Percentiles rank a stretch among this genome's conserved stretches.
Evolutionary conservation across 1,140 invertebrate species (phyloP).

Genomic region (Drosophila navojoa): DNA sequence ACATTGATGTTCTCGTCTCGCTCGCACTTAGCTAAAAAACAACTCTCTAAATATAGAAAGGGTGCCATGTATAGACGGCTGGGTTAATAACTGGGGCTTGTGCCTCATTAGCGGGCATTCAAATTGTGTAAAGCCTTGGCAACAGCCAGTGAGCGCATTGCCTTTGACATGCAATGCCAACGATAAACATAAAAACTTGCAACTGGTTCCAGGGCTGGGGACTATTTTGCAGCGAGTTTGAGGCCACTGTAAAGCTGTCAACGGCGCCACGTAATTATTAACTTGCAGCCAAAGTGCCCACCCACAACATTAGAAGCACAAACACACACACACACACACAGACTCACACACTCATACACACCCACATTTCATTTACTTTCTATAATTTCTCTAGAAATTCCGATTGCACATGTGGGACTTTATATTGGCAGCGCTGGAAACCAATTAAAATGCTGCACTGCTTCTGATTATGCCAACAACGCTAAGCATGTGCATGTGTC

Average conservation of each 20-base stretch:
- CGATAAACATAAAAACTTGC: slow-evolving; percentile 15
- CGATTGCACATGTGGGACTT: slow-evolving; percentile 81
- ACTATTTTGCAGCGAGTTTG: not conserved
- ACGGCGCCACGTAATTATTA: slow-evolving; percentile 66
- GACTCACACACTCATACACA: not conserved
- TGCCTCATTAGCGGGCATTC: slow-evolving; percentile 52
- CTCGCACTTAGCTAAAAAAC: too few species aligned
- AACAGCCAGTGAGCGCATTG: slow-evolving; percentile 1
- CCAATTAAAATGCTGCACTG: slow-evolving; percentile 80
- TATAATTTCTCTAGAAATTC: slow-evolving; percentile 82
- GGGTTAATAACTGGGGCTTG: slow-evolving; percentile 22
- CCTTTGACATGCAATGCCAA: slow-evolving; percentile 46
- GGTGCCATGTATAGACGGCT: not conserved
- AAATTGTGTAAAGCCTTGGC: slow-evolving; percentile 27
- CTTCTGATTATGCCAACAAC: slow-evolving; percentile 75
- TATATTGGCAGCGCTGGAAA: slow-evolving; percentile 74
- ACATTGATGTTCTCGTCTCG: too few species aligned
- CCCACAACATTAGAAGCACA: slow-evolving; percentile 32
- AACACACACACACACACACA: slow-evolving; percentile 16
- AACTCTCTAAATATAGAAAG: not conserved
- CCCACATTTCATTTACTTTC: slow-evolving; percentile 73
- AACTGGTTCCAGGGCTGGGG: slow-evolving; percentile 15
- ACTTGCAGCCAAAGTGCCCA: slow-evolving; percentile 44
- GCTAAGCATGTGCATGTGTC: slow-evolving; percentile 1
- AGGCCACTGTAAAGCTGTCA: slow-evolving; percentile 58